A percentile compares a stretch with the other conserved stretches of the same genome.
Evolutionary conservation across 2,113 vertebrate species (phyloP).

Genomic region (Grammomys dolichurus): DNA sequence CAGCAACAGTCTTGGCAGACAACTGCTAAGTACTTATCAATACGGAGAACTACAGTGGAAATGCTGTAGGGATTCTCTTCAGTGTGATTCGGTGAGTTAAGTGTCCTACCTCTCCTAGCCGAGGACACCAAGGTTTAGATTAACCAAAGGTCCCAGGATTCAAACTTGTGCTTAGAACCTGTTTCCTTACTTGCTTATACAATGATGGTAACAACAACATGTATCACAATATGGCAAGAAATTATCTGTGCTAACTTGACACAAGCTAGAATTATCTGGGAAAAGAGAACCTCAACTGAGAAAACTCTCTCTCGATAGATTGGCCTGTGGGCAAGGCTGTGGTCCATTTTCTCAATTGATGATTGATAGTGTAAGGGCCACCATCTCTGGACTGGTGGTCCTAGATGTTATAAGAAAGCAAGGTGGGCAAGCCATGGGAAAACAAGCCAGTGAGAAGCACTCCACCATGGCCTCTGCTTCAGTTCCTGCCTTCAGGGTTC

Average conservation of each 20-base stretch:
- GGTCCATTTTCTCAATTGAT: neutral
- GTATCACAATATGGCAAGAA: neutral
- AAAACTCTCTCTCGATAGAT: neutral
- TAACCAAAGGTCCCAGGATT: neutral
- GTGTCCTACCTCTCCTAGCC: neutral
- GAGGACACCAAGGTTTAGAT: conserved; percentile 23
- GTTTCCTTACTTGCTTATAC: conserved; percentile 8
- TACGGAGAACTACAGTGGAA: neutral
- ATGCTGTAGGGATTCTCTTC: neutral
- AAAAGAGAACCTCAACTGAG: neutral
- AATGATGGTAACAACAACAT: neutral
- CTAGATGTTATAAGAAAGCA: neutral
- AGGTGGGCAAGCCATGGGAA: neutral
- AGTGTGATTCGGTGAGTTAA: neutral
- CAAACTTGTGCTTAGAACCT: neutral
- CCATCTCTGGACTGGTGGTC: neutral
- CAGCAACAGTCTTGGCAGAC: neutral
- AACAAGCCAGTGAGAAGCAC: neutral
- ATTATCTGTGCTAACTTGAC: neutral
- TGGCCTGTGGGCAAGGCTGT: neutral
- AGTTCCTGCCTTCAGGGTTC: neutral
- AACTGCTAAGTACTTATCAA: neutral
- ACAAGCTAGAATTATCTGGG: neutral
- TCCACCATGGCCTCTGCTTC: neutral
- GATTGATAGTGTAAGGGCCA: neutral